These are phyloP conservation scores for Tiliacea aurago DNA, from an alignment of 2,888 invertebrate genomes.

Conservation along the genomic window DNA sequence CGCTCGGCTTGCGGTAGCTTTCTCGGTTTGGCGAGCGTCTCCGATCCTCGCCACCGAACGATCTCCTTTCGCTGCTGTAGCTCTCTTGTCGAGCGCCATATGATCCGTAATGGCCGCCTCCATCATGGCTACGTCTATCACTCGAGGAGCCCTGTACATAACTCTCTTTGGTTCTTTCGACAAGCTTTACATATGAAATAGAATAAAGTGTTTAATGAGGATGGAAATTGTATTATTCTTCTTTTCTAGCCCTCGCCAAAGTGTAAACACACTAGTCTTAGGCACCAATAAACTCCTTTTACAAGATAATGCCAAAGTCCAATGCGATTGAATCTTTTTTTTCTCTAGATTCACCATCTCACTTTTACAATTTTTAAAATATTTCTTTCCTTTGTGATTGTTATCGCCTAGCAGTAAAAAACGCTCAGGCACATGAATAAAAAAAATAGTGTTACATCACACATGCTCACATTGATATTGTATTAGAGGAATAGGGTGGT, in stretches of 20 bases:
- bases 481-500: conserved; percentile 47
- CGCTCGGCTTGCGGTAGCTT: conserved; percentile 86
- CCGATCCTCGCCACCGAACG: conserved; percentile 89
- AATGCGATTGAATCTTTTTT: conserved; percentile 53
- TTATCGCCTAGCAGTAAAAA: conserved; percentile 43
- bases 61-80: conserved; percentile 87
- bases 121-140: conserved; percentile 91
- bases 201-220: conserved; percentile 72
- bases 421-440: conserved; percentile 44
- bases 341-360: conserved; percentile 56
- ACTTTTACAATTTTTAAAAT: conserved; percentile 37
- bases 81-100: conserved; percentile 90
- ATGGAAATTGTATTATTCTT: conserved; percentile 61
- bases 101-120: conserved; percentile 89
- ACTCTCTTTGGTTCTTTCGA: conserved; percentile 85
- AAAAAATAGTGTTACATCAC: conserved; percentile 51
- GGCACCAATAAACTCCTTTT: conserved; percentile 53
- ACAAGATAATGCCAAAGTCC: conserved; percentile 54
- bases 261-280: conserved; percentile 57
- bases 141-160: conserved; percentile 90
- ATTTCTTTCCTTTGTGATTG: conserved; percentile 48
- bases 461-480: conserved; percentile 55
- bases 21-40: conserved; percentile 90
- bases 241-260: conserved; percentile 57
- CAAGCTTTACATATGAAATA: conserved; percentile 76